These are phyloP conservation scores for Cotesia vestalis DNA, from an alignment of 1,140 invertebrate species.

Conservation along the genomic window DNA sequence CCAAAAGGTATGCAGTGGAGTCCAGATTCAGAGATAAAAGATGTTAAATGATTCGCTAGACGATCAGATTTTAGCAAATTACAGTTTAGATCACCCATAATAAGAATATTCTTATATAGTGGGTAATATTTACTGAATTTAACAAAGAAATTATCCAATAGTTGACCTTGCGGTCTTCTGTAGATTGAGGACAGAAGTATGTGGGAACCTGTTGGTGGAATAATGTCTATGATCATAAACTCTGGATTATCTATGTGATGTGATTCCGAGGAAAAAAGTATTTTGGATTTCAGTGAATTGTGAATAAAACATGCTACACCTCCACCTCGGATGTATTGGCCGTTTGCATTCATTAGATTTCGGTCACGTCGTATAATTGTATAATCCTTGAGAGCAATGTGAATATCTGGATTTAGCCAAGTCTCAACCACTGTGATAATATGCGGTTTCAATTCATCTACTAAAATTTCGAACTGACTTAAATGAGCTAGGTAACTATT, in stretches of 20 bases:
- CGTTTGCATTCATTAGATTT: background rate
- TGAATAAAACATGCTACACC: conserved; percentile 24
- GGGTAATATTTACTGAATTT: no score
- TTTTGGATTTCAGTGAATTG: conserved; percentile 21
- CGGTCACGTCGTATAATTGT: conserved; percentile 6
- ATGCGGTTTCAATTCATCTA: background rate
- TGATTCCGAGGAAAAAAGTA: background rate
- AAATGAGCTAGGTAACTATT: background rate
- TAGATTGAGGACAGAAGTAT: conserved; percentile 1
- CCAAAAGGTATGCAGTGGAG: no score
- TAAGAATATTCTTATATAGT: no score
- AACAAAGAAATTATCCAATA: no score
- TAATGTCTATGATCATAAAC: conserved; percentile 12
- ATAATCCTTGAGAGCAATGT: conserved; percentile 6
- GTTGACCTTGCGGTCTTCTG: no score
- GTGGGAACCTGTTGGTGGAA: background rate
- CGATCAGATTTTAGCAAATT: no score
- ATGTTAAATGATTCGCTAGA: no score
- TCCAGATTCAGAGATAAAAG: no score
- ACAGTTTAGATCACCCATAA: no score
- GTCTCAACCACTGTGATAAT: conserved; percentile 13
- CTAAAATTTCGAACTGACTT: background rate
- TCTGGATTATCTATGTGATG: conserved; percentile 10
- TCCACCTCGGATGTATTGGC: background rate
- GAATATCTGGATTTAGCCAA: conserved; percentile 23